A percentile compares a stretch with the other conserved stretches of the same genome.
phyloP scores from a whole-genome alignment of 2,113 vertebrate species.

The Lophochroa leadbeateri region DNA sequence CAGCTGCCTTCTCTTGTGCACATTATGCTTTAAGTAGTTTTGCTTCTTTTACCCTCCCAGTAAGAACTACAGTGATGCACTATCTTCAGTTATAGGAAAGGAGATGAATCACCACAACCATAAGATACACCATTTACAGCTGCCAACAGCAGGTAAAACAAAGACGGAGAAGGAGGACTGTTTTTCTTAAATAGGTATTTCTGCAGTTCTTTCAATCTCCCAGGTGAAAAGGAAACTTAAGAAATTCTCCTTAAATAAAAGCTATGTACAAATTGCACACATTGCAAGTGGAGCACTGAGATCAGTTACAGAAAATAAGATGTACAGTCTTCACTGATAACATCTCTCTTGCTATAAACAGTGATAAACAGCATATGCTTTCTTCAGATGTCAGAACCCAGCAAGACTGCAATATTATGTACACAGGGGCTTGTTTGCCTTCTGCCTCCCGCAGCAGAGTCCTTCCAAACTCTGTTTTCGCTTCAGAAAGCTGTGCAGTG shows the following conservation, averaged over 20 bases:
- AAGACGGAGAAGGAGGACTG: not conserved
- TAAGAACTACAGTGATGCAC: slow-evolving; percentile 19
- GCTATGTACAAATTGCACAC: slow-evolving; percentile 81
- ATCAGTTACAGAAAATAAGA: slow-evolving; percentile 71
- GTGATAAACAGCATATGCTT: slow-evolving; percentile 53
- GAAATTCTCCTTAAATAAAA: slow-evolving; percentile 75
- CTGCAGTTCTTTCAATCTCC: slow-evolving; percentile 8
- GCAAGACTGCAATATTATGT: slow-evolving; percentile 70
- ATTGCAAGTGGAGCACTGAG: slow-evolving; percentile 70
- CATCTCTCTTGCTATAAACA: slow-evolving; percentile 60
- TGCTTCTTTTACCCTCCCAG: slow-evolving; percentile 33
- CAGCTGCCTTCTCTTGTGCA: slow-evolving; percentile 34
- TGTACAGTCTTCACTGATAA: slow-evolving; percentile 59
- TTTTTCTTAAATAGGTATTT: slow-evolving; percentile 28
- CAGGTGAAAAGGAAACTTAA: slow-evolving; percentile 59
- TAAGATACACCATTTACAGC: slow-evolving; percentile 44
- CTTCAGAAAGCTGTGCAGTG: slow-evolving; percentile 37
- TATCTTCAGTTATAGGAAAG: slow-evolving; percentile 37
- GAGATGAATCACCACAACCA: slow-evolving; percentile 16
- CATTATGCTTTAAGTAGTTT: slow-evolving; percentile 64
- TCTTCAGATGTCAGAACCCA: slow-evolving; percentile 56
- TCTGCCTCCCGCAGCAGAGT: slow-evolving; percentile 52
- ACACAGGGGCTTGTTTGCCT: slow-evolving; percentile 69
- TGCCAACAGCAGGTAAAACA: slow-evolving; percentile 56
- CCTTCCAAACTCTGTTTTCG: slow-evolving; percentile 30